Evolutionary conservation across 2,888 invertebrate genomes (phyloP).

Genomic region (Diaperis boleti): DNA sequence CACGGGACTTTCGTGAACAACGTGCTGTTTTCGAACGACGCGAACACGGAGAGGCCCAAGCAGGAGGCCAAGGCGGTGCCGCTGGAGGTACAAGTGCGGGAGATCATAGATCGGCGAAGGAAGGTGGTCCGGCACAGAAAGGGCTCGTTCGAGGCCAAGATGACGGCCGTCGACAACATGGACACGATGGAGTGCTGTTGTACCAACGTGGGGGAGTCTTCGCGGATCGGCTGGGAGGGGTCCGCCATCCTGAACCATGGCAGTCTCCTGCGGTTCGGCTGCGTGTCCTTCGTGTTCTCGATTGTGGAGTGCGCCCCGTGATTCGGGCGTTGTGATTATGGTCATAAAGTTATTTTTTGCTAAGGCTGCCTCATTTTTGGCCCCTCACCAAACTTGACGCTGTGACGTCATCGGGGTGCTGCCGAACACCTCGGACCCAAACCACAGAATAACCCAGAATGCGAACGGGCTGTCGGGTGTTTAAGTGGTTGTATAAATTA

Average conservation of each 20-base stretch:
- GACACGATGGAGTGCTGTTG: slow-evolving; percentile 63
- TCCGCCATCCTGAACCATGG: slow-evolving; percentile 89
- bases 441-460: no score
- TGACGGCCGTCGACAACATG: slow-evolving; percentile 60
- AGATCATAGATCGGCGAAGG: slow-evolving; percentile 69
- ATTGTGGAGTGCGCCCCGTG: slow-evolving; percentile 66
- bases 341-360: slow-evolving; percentile 27
- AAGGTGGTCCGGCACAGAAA: slow-evolving; percentile 57
- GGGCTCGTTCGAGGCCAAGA: slow-evolving; percentile 57
- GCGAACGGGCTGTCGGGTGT: no score
- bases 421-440: no score
- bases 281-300: slow-evolving; percentile 87
- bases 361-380: no score
- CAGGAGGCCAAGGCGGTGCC: slow-evolving; percentile 33
- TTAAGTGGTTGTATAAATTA: no score
- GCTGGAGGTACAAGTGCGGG: slow-evolving; percentile 65
- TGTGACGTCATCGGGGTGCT: no score
- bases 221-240: slow-evolving; percentile 85
- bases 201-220: slow-evolving; percentile 32
- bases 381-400: no score
- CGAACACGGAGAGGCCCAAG: slow-evolving; percentile 59
- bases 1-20: slow-evolving; percentile 91
- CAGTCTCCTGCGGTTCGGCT: slow-evolving; percentile 87
- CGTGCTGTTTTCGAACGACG: slow-evolving; percentile 84
- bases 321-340: slow-evolving; percentile 21